Base-by-base conservation (phyloP, 35 echinoderm and acorn worm species). In the Anneissia japonica region DNA sequence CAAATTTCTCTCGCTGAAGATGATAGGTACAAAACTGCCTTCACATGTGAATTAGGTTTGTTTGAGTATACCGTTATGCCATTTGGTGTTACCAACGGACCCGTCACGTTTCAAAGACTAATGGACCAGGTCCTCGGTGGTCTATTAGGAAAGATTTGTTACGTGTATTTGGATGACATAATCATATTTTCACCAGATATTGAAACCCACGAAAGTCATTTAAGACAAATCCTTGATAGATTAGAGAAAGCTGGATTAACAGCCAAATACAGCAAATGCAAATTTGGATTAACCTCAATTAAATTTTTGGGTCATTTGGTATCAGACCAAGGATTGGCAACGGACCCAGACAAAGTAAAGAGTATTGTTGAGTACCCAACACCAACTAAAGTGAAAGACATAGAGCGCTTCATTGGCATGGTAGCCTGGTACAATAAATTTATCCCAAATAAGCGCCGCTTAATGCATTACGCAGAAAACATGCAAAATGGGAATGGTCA, bases 101-200 rank as follows among this genome's bases (percentile, higher is more conserved):
- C 37, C 1, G 37, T 26, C 29, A 76, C 16, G 11, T 86, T 86
- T 39, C 74, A 86, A 28, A 75, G 64, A 31, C 39, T 86, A 34
- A 34, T 86, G 35, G 19, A 19, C 13, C 51, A 46, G 35, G 31
- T 86, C 12, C 74, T 64, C 34, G 51, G 73, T 23, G 36, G 6
- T 4, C 21, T 33, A 3, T 0, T 35, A 3, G 13, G 88, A 39
- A 41, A 30, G 13, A 46, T 31, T 32, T 90, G 75, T 36, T 87
- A 87, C 37, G 80, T 83, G 31, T 89, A 93, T 37, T 32, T 93
- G 3, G 87, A 93, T 83, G 92, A 93, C 35, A 86, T 93, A 32
- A 78, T 90, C 29, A n/a, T n/a, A n/a, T 51, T 39, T 82, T 87
- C 81, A 36, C 90, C 88, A 10, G 19, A 77, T 1, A 46, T 72